Conservation (phyloP, 2,888 invertebrate genomes). For the Plagodis pulveraria region DNA sequence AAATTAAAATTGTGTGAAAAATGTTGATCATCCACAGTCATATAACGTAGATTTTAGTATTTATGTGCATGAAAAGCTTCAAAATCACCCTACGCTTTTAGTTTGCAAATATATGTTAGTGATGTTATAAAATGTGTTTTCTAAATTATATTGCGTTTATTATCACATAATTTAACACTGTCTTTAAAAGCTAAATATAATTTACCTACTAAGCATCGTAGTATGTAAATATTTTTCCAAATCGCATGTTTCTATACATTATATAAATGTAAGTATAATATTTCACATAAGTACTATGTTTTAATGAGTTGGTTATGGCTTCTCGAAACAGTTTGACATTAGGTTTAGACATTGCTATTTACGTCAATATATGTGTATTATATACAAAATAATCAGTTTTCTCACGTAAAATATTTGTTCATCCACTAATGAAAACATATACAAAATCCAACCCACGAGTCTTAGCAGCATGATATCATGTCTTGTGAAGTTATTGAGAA, state of each 20-base stretch:
- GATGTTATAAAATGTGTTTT: too few relatives aligned
- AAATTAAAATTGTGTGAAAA: constrained; percentile 28
- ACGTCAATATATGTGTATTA: constrained; percentile 21
- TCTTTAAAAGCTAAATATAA: too few relatives aligned
- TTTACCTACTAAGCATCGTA: too few relatives aligned
- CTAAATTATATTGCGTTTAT: too few relatives aligned
- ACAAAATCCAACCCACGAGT: constrained; percentile 4
- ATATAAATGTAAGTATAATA: not conserved
- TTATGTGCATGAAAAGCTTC: constrained; percentile 12
- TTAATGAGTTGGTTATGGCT: constrained; percentile 12
- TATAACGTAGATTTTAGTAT: constrained; percentile 13
- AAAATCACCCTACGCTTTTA: constrained; percentile 11
- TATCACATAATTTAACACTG: too few relatives aligned
- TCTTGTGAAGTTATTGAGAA: not conserved
- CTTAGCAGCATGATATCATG: constrained; percentile 17
- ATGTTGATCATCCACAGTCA: constrained; percentile 47
- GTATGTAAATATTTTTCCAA: not conserved
- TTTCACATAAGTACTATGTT: not conserved
- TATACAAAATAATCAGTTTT: constrained; percentile 9
- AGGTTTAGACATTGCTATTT: constrained; percentile 13
- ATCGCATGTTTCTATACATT: constrained; percentile 10
- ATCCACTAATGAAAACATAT: constrained; percentile 8
- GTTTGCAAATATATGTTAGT: not conserved
- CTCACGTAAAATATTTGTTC: constrained; percentile 5
- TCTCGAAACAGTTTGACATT: not conserved